Base-by-base conservation (phyloP, 2,113 vertebrate species). In the Scomber colias region DNA sequence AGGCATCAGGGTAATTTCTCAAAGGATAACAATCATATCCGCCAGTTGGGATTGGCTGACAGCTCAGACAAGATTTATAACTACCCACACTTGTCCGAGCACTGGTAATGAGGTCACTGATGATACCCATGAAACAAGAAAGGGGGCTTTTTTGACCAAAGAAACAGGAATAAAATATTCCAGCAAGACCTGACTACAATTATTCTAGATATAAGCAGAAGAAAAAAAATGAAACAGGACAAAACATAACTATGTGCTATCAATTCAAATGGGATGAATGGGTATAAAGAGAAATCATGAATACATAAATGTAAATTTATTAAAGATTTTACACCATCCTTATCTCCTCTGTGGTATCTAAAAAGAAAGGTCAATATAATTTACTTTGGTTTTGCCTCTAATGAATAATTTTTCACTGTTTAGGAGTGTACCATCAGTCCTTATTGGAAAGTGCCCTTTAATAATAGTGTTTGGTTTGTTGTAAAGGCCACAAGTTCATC, bases 1-100 rank as follows among this genome's bases (percentile, higher is more conserved):
- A 87, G 88, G 70, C 87, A 81, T 80, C 35, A 1, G 69, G 86
- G 86, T 77, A 77, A 87, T 86, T 90, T 90, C 84, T 92, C 85
- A 72, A 78, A 90, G 82, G 87, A 92, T 89, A 91, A 84, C 75
- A 76, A 82, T 87, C 78, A 57, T 71, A 65, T 77, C 83, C 30
- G 81, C 73, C 84, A 11, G 31, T 55, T 70, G 86, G 80, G 87
- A 92, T 88, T 87, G 89, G 87, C 69, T 48, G 77, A 65, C 55
- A 10, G 70, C 62, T 63, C 60, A 15, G 61, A 75, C 76, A 66
- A 72, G 80, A 87, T 91, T 91, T 86, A 78, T 82, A 84, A 66
- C 82, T 62, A 72, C 79, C 71, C 83, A 72, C 79, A 62, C 65
- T 65, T 69, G 79, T 86, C 57, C 59, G 62, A 69, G 73, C 30